Evolutionary conservation across 2,888 invertebrate genomes (phyloP), one percentile per base, ranked within the genome.

Genomic region (Epirrhoe alternata): DNA sequence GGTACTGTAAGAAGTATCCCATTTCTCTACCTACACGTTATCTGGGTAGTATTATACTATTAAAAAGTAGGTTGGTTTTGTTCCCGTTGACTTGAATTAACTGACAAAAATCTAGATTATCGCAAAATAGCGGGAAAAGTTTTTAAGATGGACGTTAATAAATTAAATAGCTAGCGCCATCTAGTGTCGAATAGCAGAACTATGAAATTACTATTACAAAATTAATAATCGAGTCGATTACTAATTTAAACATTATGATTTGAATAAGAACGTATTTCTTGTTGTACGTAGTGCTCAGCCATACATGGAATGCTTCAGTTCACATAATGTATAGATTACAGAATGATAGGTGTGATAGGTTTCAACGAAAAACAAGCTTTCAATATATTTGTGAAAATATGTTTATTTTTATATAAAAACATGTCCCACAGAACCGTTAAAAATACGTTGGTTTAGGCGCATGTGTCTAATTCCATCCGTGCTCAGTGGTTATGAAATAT

Each of bases 401-500:
- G 38, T 51, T 56, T 63, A 63, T 63, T 60, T 61, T 58, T 33
- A 51, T 16, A 42, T n/a, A 1, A 54, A 54, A 33, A 54, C 7
- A 42, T 6, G 49, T 50, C 8, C 14, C 10, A 49, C 10, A 60
- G 51, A 68, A 64, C 64, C 66, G 69, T 69, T 71, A 85, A 86
- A 87, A 87, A 88, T 67, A 84, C 84, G 90, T 87, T 87, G 85
- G 87, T 89, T 87, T 83, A 84, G 86, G 83, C 82, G 85, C 90
- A 88, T 89, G 89, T 91, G 86, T 89, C 87, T 93, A 92, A 93
- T 91, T 88, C 90, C 90, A 92, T 91, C 88, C 85, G 85, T 89
- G 90, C 77, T 89, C 93, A 92, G 78, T 91, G 93, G 89, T 88
- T 91, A 92, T 93, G 93, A 93, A 94, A 94, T 92, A 70, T 84